Evolutionary conservation across 2,113 vertebrate species (phyloP).

Genomic region (Orycteropus afer): DNA sequence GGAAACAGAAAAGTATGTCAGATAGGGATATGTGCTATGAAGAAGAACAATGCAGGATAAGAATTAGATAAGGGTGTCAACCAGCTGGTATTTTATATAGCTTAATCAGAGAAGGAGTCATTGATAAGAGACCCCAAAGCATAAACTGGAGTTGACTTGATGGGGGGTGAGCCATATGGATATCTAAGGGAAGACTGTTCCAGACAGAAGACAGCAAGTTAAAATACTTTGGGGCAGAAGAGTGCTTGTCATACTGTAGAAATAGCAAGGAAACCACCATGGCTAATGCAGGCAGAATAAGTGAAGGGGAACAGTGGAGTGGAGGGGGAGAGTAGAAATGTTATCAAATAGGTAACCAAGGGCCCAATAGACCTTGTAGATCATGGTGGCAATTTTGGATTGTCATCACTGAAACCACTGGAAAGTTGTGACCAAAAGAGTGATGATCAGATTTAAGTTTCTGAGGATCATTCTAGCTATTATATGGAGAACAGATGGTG

Average conservation of each 20-base stretch:
- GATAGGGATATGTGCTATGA: background rate
- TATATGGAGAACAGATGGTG: background rate
- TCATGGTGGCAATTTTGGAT: background rate
- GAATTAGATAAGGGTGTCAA: background rate
- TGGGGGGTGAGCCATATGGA: background rate
- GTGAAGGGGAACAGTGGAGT: background rate
- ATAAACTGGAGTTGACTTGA: slow-evolving; percentile 10
- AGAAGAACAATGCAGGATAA: background rate
- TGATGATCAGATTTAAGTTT: background rate
- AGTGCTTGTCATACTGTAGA: background rate
- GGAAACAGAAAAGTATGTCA: slow-evolving; percentile 16
- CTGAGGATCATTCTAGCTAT: background rate
- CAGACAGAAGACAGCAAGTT: background rate
- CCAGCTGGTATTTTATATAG: background rate
- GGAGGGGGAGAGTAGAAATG: background rate
- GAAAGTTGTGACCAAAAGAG: background rate
- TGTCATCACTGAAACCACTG: background rate
- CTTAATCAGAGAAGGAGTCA: background rate
- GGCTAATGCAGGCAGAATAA: background rate
- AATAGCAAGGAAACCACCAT: background rate
- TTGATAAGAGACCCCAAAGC: slow-evolving; percentile 12
- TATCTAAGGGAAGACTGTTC: slow-evolving; percentile 7
- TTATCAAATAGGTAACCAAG: background rate
- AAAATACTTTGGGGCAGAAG: background rate
- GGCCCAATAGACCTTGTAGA: background rate